These are phyloP conservation scores for Torymus texanus DNA, from an alignment of 2,888 invertebrate species.

Conservation along the genomic window DNA sequence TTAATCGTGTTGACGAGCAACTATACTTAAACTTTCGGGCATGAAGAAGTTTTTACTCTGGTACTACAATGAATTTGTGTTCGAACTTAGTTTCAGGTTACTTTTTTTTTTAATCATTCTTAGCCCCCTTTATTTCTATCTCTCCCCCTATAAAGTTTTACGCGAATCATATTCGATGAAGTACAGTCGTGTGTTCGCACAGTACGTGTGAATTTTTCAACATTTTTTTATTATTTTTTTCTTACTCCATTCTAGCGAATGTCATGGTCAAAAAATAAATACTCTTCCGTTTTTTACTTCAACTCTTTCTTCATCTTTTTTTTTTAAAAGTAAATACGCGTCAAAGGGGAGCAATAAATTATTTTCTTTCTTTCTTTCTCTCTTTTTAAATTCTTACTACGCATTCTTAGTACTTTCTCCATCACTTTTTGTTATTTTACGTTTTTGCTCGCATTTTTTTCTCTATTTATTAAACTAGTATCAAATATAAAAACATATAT, in stretches of 20 bases:
- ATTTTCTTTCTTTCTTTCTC: slow-evolving; percentile 55
- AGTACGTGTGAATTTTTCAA: background rate
- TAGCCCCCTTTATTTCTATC: slow-evolving; percentile 21
- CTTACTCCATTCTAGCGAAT: slow-evolving; percentile 49
- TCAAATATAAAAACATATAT: slow-evolving; percentile 73
- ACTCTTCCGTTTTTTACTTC: slow-evolving; percentile 61
- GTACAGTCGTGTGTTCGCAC: slow-evolving; percentile 6
- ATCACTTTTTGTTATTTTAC: slow-evolving; percentile 47
- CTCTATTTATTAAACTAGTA: slow-evolving; percentile 69
- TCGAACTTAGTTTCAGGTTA: slow-evolving; percentile 33
- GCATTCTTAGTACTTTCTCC: slow-evolving; percentile 52
- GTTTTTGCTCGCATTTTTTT: slow-evolving; percentile 57
- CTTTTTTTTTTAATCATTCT: slow-evolving; percentile 10
- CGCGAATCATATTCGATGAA: slow-evolving; percentile 38
- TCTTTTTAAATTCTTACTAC: slow-evolving; percentile 47
- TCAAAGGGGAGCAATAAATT: slow-evolving; percentile 60
- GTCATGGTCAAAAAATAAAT: slow-evolving; percentile 69
- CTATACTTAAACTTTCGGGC: slow-evolving; percentile 45
- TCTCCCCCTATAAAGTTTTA: slow-evolving; percentile 34
- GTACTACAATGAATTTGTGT: slow-evolving; percentile 19
- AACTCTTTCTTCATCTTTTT: slow-evolving; percentile 57
- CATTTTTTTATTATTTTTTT: slow-evolving; percentile 21
- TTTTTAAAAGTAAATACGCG: slow-evolving; percentile 60
- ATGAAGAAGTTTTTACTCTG: slow-evolving; percentile 21
- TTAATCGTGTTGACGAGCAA: slow-evolving; percentile 54